These are phyloP conservation scores for Rattus norvegicus DNA, from an alignment of 2,113 vertebrate genomes.

Conservation along the genomic window DNA sequence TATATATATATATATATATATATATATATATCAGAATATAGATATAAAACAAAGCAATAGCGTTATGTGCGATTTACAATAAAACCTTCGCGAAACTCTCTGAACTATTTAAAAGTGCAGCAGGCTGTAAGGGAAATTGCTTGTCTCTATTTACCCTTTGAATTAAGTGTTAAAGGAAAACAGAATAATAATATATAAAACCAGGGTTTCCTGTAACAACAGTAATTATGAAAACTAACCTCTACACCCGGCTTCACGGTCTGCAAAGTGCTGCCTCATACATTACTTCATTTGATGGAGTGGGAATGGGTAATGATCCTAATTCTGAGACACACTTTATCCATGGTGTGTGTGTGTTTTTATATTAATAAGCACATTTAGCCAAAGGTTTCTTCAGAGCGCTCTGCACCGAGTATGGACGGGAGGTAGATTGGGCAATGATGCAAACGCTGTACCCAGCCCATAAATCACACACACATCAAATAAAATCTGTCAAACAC, in stretches of 20 bases:
- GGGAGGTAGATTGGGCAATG: constrained; percentile 40
- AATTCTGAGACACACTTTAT: constrained; percentile 49
- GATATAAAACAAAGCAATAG: constrained; percentile 4
- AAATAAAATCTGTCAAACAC: constrained; percentile 84
- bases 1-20: too few relatives aligned
- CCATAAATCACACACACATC: constrained; percentile 80
- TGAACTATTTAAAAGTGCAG: constrained; percentile 60
- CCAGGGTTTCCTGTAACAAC: constrained; percentile 77
- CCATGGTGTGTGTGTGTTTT: constrained; percentile 23
- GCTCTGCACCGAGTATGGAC: constrained; percentile 13
- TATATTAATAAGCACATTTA: constrained; percentile 59
- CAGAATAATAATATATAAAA: constrained; percentile 78
- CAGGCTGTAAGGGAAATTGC: constrained; percentile 70
- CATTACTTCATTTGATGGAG: constrained; percentile 71
- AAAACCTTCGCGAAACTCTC: constrained; percentile 70
- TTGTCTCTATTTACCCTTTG: constrained; percentile 75
- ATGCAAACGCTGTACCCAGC: constrained; percentile 73
- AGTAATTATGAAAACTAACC: constrained; percentile 81
- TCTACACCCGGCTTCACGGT: constrained; percentile 71
- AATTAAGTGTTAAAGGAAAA: constrained; percentile 80
- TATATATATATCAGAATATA: too few relatives aligned
- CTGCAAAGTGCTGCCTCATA: constrained; percentile 64
- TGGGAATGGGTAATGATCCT: constrained; percentile 64
- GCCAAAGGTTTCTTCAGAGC: constrained; percentile 48
- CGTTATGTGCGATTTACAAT: constrained; percentile 64